Conservation (phyloP, 2,797 vertebrate genomes). For the Cygnus olor region DNA sequence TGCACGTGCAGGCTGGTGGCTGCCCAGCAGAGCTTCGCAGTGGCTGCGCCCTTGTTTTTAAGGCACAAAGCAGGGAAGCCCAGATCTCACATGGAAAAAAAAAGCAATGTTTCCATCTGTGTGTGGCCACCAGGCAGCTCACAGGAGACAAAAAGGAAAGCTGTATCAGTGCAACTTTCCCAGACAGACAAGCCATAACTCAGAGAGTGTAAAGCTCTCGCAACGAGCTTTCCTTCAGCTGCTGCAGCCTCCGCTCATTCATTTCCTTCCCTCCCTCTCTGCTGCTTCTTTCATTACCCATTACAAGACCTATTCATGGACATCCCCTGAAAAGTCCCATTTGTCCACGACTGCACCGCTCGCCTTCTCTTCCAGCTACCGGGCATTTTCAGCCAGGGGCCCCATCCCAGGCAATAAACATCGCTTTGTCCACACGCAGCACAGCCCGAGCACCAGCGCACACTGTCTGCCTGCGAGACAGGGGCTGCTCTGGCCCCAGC, state of each 20-base stretch:
- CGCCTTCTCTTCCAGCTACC: conserved; percentile 13
- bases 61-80: background rate
- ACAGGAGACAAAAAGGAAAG: conserved; percentile 16
- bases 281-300: background rate
- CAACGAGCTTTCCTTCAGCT: background rate
- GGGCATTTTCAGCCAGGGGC: conserved; percentile 16
- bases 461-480: conserved; percentile 26
- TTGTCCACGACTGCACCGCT: background rate
- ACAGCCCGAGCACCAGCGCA: conserved; percentile 15
- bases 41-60: background rate
- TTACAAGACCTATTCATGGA: conserved; percentile 32
- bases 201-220: background rate
- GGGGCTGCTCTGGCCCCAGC: conserved; percentile 12
- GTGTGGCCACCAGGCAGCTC: conserved; percentile 33
- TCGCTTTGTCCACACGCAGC: background rate
- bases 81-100: accelerated
- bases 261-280: background rate
- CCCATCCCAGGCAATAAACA: conserved; percentile 37
- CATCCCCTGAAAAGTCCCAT: background rate
- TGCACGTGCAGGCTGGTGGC: background rate
- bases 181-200: conserved; percentile 50
- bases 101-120: background rate
- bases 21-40: background rate
- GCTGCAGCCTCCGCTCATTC: background rate
- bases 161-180: conserved; percentile 32